Conservation (phyloP, 2,888 invertebrate genomes). For the Elysia crispata region DNA sequence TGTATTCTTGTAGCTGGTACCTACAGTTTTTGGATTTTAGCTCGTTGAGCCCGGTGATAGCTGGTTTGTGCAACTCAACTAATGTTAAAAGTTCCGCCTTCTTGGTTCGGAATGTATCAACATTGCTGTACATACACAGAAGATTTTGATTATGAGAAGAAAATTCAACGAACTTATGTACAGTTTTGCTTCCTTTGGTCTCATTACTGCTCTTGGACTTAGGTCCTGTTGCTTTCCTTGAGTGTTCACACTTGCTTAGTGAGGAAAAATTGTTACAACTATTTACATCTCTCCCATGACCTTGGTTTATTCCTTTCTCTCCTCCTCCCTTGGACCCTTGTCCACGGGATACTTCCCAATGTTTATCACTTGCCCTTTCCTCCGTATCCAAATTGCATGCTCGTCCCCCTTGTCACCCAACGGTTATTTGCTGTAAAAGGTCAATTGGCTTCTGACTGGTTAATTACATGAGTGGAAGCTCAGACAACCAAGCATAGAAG, state of each 20-base stretch:
- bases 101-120: too few species aligned
- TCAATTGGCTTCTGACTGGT: too few species aligned
- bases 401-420: background rate
- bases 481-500: too few species aligned
- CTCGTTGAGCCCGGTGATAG: slow-evolving; percentile 1
- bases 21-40: slow-evolving; percentile 5
- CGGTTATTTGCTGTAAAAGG: too few species aligned
- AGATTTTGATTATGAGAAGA: too few species aligned
- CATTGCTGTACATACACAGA: too few species aligned
- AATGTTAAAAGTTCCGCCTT: too few species aligned
- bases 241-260: too few species aligned
- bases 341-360: slow-evolving; percentile 5
- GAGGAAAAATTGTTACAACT: too few species aligned
- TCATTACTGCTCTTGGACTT: background rate
- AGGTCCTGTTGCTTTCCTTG: background rate
- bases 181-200: too few species aligned
- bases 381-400: background rate
- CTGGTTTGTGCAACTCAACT: background rate
- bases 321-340: slow-evolving; percentile 1
- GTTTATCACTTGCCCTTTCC: slow-evolving; percentile 13
- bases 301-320: background rate
- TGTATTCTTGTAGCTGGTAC: slow-evolving; percentile 6
- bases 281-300: background rate
- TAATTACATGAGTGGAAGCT: too few species aligned
- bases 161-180: too few species aligned